These are phyloP conservation scores for Pristionchus exspectatus DNA, from an alignment of 2,888 invertebrate genomes.

Conservation along the genomic window DNA sequence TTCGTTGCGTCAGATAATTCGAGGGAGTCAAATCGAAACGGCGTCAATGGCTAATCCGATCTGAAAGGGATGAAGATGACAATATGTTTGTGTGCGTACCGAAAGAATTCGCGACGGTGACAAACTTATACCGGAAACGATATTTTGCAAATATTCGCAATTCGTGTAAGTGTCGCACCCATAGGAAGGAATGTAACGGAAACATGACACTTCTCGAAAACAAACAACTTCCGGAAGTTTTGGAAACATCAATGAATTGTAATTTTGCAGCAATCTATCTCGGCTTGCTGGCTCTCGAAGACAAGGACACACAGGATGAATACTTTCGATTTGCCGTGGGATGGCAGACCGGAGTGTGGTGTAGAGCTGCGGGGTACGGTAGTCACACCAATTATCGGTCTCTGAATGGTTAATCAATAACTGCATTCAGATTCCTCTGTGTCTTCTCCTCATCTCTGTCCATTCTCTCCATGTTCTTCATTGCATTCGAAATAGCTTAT, in stretches of 20 bases:
- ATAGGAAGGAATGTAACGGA: too few relatives aligned
- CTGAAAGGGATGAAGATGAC: not conserved
- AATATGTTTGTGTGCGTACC: not conserved
- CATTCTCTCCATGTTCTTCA: conserved; percentile 95
- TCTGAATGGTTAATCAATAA: not conserved
- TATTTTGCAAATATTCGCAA: not conserved
- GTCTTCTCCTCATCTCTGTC: conserved; percentile 93
- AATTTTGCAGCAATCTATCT: conserved; percentile 84
- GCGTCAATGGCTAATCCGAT: conserved; percentile 5
- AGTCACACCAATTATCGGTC: not conserved
- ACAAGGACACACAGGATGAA: conserved; percentile 94
- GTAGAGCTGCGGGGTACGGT: conserved; percentile 68
- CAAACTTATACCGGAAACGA: not conserved
- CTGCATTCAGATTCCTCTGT: conserved; percentile 86
- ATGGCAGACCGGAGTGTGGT: conserved; percentile 89
- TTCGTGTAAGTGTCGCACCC: not conserved
- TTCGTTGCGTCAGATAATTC: not conserved
- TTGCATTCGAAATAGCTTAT: conserved; percentile 81
- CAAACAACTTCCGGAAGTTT: not conserved
- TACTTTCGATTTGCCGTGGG: conserved; percentile 96
- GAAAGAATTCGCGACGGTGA: not conserved
- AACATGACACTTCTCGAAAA: not conserved
- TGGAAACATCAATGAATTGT: not conserved
- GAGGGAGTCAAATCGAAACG: not conserved
- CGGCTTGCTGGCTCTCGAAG: conserved; percentile 94